Percentiles rank a stretch among this genome's conserved stretches.
Conservation (phyloP, 2,888 invertebrate species). For the Cephonodes hylas region DNA sequence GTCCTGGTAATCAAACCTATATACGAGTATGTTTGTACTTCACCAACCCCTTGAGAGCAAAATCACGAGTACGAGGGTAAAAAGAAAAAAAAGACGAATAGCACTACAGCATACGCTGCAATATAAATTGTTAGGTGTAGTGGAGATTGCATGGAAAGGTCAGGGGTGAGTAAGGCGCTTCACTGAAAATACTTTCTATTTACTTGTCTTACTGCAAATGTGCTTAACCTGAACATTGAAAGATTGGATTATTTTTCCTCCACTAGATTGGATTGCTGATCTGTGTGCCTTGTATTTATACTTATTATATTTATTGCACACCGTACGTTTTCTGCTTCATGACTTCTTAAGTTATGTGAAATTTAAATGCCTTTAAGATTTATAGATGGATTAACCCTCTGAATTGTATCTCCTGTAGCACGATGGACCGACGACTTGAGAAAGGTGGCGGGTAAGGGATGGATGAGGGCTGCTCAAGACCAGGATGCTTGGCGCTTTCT, state of each 20-base stretch:
- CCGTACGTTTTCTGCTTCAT: neutral
- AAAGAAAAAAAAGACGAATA: neutral
- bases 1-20: no score
- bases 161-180: neutral
- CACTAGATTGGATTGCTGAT: neutral
- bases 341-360: neutral
- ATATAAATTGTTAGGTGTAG: neutral
- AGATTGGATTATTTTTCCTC: neutral
- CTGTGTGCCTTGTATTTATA: neutral
- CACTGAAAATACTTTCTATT: neutral
- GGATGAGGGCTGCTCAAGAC: no score
- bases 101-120: neutral
- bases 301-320: neutral
- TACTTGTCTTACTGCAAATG: constrained; percentile 1
- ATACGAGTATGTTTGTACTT: no score
- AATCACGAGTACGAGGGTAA: neutral
- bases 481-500: no score
- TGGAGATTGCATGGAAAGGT: constrained; percentile 7
- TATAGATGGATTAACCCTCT: no score
- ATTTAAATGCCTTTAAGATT: no score
- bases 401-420: no score
- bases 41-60: no score
- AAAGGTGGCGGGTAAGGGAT: no score
- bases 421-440: no score
- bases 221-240: neutral